Conservation (phyloP, 2,113 vertebrate species). For the Sturnira hondurensis region DNA sequence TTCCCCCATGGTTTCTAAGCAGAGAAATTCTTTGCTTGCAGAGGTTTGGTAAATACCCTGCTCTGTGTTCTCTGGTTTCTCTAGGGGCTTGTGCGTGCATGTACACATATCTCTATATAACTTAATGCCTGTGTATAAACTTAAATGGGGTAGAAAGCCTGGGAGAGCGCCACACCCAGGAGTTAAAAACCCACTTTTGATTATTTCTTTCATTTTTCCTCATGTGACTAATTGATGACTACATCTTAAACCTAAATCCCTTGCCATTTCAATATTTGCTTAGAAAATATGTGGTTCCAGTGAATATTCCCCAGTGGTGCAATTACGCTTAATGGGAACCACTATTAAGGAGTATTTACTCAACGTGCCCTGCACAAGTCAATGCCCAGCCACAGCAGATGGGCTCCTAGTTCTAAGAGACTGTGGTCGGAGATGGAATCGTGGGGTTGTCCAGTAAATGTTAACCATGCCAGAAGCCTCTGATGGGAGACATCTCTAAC, state of each 20-base stretch:
- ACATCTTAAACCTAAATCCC: neutral
- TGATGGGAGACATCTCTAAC: neutral
- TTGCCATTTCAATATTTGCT: neutral
- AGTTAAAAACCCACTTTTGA: neutral
- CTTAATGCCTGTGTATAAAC: neutral
- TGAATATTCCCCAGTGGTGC: neutral
- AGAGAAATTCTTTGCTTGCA: neutral
- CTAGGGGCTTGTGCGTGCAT: neutral
- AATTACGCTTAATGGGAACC: neutral
- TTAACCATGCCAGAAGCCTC: neutral
- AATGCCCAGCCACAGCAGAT: neutral
- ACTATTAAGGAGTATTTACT: neutral
- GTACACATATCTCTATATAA: neutral
- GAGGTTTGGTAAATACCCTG: neutral
- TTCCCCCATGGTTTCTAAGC: neutral
- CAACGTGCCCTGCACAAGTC: neutral
- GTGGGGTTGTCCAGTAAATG: neutral
- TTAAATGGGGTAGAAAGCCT: too few species aligned
- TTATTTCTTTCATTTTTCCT: slow-evolving; percentile 3
- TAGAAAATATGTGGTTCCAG: neutral
- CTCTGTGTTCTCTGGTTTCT: neutral
- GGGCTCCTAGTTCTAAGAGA: neutral
- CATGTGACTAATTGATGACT: neutral
- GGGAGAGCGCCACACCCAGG: too few species aligned
- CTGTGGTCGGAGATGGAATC: neutral